These are phyloP conservation scores for Mnemiopsis leidyi DNA, from an alignment of 37 sponge, comb jelly and placozoan genomes.

Conservation along the genomic window DNA sequence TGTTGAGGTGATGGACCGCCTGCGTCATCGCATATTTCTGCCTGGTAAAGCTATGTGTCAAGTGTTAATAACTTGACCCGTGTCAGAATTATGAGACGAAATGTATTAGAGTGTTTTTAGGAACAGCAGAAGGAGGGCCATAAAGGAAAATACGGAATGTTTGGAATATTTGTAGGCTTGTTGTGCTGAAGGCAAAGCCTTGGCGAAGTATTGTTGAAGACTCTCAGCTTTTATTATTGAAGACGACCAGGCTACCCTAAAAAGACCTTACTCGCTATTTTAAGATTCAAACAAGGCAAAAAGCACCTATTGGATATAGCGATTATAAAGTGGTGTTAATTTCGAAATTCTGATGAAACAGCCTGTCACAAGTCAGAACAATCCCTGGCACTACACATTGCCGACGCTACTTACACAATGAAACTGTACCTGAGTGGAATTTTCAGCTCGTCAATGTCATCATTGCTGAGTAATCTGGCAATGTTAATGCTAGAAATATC, in stretches of 20 bases:
- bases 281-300: too few species aligned
- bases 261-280: too few species aligned
- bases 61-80: background rate
- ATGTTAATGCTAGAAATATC: slow-evolving; percentile 31
- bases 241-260: too few species aligned
- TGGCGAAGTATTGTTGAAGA: too few species aligned
- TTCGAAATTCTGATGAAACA: too few species aligned
- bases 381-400: too few species aligned
- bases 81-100: background rate
- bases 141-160: background rate
- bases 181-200: too few species aligned
- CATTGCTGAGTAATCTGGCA: background rate
- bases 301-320: too few species aligned
- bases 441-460: slow-evolving; percentile 34
- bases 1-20: slow-evolving; percentile 24
- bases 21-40: slow-evolving; percentile 47
- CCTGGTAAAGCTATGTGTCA: background rate
- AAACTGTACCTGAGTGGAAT: background rate
- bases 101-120: background rate
- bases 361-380: too few species aligned
- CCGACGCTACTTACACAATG: too few species aligned
- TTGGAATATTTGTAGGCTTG: background rate
- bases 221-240: too few species aligned
- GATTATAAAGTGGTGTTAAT: too few species aligned
- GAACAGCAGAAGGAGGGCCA: background rate